phyloP scores from a whole-genome alignment of 64 coral and sea anemone genomes.

The Acropora yongei region DNA sequence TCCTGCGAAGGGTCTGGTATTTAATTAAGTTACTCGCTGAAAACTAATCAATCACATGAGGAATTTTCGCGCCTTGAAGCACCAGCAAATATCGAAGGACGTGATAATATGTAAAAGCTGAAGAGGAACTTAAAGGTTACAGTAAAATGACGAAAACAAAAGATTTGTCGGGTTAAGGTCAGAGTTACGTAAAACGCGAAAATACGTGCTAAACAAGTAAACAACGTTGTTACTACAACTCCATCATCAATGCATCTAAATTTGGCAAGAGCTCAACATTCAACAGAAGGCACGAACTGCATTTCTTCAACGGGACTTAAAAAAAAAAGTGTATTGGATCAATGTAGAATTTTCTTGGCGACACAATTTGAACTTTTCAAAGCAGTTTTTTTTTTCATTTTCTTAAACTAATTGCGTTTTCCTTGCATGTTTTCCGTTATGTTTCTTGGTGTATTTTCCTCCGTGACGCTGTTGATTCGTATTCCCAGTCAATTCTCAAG shows the following conservation, averaged over 20 bases:
- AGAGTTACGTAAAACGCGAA: conserved; percentile 14
- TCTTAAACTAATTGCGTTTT: not conserved
- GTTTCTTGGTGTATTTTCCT: not conserved
- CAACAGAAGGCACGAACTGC: not conserved
- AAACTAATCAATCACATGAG: not conserved
- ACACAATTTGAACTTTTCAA: not conserved
- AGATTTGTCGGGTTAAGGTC: conserved; percentile 18
- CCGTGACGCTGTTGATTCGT: not conserved
- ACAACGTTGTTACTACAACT: not conserved
- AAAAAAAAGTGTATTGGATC: not conserved
- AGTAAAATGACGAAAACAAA: conserved; percentile 31
- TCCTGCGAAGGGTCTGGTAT: not conserved
- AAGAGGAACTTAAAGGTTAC: conserved; percentile 29
- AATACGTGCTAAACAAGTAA: not conserved
- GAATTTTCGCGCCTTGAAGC: not conserved
- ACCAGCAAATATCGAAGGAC: conserved; percentile 32
- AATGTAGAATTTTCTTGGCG: not conserved
- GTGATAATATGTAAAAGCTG: conserved; percentile 30
- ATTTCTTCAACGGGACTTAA: not conserved
- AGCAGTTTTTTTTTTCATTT: not conserved
- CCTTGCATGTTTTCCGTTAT: not conserved
- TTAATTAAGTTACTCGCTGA: not conserved
- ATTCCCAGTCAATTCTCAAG: not conserved
- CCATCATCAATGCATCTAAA: conserved; percentile 7
- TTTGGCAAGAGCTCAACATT: conserved; percentile 3